These are phyloP conservation scores for Nasonia longicornis DNA, from an alignment of 1,140 invertebrate genomes.

Conservation along the genomic window DNA sequence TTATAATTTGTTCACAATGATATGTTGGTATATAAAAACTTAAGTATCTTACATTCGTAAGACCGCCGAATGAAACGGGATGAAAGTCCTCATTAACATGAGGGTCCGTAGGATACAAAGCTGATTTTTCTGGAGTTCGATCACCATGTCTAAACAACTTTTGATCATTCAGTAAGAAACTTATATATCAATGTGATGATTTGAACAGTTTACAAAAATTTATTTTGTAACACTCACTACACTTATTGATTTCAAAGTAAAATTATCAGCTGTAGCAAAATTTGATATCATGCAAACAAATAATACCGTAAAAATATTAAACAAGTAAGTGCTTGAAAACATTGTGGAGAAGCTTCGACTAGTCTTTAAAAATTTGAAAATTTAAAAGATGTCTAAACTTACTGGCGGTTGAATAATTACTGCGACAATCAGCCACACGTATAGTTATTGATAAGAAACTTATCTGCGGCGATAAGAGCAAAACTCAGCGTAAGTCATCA, in stretches of 20 bases:
- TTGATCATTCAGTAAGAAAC: background rate
- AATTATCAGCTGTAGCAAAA: background rate
- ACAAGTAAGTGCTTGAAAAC: background rate
- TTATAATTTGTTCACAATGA: too few relatives aligned
- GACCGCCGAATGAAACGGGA: constrained; percentile 68
- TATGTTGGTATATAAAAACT: background rate
- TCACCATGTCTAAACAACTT: constrained; percentile 72
- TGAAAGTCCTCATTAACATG: constrained; percentile 54
- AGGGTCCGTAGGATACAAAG: constrained; percentile 65
- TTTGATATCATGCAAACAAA: background rate
- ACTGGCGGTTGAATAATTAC: background rate
- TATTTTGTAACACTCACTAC: background rate
- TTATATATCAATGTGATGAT: background rate
- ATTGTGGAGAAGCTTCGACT: background rate
- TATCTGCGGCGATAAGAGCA: background rate
- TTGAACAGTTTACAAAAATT: background rate
- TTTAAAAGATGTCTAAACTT: background rate
- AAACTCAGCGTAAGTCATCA: background rate
- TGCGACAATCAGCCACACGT: background rate
- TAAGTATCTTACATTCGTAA: constrained; percentile 69
- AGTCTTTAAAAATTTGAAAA: background rate
- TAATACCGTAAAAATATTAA: background rate
- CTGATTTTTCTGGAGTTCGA: constrained; percentile 67
- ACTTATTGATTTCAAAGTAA: constrained; percentile 9
- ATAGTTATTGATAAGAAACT: background rate